Percentiles rank a stretch among this genome's conserved stretches.
Conservation (phyloP, 2,113 vertebrate species). For the Sander lucioperca region DNA sequence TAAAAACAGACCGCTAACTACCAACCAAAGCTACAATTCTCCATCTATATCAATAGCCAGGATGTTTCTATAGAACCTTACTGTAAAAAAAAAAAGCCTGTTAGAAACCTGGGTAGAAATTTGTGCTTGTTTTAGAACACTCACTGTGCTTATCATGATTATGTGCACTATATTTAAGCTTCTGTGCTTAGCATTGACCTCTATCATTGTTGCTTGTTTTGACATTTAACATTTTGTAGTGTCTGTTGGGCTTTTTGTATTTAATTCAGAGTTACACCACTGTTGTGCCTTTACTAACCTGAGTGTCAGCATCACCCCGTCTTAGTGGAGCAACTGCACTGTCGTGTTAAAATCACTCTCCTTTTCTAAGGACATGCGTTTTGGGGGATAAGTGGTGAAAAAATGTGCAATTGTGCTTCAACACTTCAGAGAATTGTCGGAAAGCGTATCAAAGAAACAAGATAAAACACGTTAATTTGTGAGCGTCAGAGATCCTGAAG, state of each 20-base stretch:
- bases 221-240: background rate
- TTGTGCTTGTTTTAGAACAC: slow-evolving; percentile 51
- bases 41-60: background rate
- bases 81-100: background rate
- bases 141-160: slow-evolving; percentile 21
- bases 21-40: background rate
- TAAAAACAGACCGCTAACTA: background rate
- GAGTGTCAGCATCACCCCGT: slow-evolving; percentile 51
- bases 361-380: background rate
- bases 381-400: background rate
- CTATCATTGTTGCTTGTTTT: background rate
- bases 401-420: slow-evolving; percentile 13
- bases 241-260: slow-evolving; percentile 18
- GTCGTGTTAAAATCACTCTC: background rate
- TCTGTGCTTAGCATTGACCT: slow-evolving; percentile 24
- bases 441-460: background rate
- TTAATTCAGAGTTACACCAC: slow-evolving; percentile 15
- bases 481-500: slow-evolving; percentile 5
- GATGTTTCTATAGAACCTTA: background rate
- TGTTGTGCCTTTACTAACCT: slow-evolving; percentile 30
- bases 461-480: background rate
- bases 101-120: slow-evolving; percentile 13
- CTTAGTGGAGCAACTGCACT: slow-evolving; percentile 38
- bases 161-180: background rate
- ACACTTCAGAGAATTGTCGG: background rate